Conservation (phyloP, 37 sponge, comb jelly and placozoan genomes). For the Bolinopsis microptera region DNA sequence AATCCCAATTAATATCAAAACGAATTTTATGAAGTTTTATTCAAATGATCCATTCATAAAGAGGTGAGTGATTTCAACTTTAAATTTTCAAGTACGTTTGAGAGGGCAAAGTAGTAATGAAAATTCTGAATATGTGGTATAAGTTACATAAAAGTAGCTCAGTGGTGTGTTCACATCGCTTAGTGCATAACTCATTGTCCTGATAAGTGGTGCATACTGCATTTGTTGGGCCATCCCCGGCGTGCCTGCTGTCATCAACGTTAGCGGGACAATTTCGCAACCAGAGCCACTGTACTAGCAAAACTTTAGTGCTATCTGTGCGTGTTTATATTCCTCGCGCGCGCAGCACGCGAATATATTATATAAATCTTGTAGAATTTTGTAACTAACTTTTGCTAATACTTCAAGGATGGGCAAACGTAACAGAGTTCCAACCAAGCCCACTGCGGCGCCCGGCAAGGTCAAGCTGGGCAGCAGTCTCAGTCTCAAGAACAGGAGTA, state of each 20-base stretch:
- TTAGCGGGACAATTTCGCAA: neutral
- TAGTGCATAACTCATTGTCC: too few relatives aligned
- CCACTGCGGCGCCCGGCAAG: neutral
- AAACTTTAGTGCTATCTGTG: neutral
- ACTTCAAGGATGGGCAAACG: neutral
- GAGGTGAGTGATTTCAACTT: too few relatives aligned
- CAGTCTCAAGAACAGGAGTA: slow-evolving; percentile 5
- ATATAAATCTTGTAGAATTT: neutral
- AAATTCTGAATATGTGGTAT: too few relatives aligned
- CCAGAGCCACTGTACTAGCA: neutral
- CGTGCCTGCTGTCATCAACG: too few relatives aligned
- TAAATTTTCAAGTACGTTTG: too few relatives aligned
- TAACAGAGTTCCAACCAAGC: neutral
- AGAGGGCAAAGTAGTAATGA: too few relatives aligned
- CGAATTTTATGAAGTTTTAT: too few relatives aligned
- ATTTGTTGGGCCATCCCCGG: too few relatives aligned
- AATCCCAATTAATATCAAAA: too few relatives aligned
- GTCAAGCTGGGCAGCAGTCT: slow-evolving; percentile 48
- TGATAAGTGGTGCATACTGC: neutral
- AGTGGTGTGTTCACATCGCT: too few relatives aligned
- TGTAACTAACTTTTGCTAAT: neutral
- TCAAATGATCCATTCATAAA: too few relatives aligned
- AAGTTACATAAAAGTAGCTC: too few relatives aligned
- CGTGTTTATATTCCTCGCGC: neutral
- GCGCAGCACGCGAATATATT: neutral